Evolutionary conservation across 2,797 vertebrate genomes (phyloP).

Genomic region (Nannoperca obscura): DNA sequence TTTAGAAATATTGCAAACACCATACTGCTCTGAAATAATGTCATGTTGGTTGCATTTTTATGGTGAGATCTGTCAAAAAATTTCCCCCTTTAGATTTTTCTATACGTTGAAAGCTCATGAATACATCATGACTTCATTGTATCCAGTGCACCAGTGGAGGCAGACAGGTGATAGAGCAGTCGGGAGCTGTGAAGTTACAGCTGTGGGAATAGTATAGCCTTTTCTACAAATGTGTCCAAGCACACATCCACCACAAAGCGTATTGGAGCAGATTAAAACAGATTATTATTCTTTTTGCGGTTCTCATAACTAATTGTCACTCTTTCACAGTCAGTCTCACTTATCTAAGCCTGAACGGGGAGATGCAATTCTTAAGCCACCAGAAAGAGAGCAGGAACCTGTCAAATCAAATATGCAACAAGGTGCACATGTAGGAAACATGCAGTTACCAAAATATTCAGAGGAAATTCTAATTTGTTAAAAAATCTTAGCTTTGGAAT

Average conservation of each 20-base stretch:
- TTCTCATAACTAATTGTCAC: constrained; percentile 1
- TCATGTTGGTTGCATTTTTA: constrained; percentile 50
- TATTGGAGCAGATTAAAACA: constrained; percentile 7
- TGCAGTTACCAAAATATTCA: constrained; percentile 5
- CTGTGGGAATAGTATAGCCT: not conserved
- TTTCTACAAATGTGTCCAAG: constrained; percentile 4
- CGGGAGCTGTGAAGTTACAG: constrained; percentile 1
- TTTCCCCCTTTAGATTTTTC: constrained; percentile 48
- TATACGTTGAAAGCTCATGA: constrained; percentile 55
- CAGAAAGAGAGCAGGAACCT: constrained; percentile 28
- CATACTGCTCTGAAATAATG: constrained; percentile 47
- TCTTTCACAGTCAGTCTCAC: not conserved
- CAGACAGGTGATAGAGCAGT: constrained; percentile 31
- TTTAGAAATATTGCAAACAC: constrained; percentile 53
- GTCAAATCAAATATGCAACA: constrained; percentile 58
- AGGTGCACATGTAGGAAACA: constrained; percentile 18
- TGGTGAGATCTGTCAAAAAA: constrained; percentile 43
- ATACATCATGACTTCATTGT: constrained; percentile 45
- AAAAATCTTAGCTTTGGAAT: not conserved
- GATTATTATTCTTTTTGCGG: constrained; percentile 27
- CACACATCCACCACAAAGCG: not conserved
- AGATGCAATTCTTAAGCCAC: constrained; percentile 35
- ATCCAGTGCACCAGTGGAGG: constrained; percentile 32
- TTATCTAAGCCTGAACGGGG: not conserved
- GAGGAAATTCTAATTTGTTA: constrained; percentile 13